phyloP scores from a whole-genome alignment of 2,888 invertebrate species.

The Syrphus vitripennis region DNA sequence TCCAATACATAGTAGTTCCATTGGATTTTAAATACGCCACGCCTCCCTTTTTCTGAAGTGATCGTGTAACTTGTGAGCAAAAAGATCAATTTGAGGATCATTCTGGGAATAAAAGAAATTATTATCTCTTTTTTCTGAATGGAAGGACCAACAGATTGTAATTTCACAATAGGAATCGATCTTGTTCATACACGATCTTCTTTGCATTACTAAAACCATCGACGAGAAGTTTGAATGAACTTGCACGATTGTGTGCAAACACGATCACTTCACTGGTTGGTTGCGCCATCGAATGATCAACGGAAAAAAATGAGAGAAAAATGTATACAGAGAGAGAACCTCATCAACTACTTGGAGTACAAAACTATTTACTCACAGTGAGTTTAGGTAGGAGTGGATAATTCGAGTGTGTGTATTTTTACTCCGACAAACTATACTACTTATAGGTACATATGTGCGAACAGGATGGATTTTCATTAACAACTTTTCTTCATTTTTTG shows the following conservation, averaged over 20 bases:
- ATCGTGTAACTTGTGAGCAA: constrained; percentile 3
- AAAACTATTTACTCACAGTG: background rate
- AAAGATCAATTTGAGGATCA: background rate
- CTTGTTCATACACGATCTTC: background rate
- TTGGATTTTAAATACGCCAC: constrained; percentile 48
- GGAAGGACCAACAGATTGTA: background rate
- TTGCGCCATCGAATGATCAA: background rate
- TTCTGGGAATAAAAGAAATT: background rate
- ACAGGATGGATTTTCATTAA: constrained; percentile 49
- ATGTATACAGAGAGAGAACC: constrained; percentile 28
- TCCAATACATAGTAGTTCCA: constrained; percentile 18
- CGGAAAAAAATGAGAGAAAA: constrained; percentile 2
- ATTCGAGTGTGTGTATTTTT: constrained; percentile 10
- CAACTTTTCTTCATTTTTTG: constrained; percentile 20
- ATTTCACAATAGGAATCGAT: background rate
- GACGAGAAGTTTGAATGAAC: constrained; percentile 4
- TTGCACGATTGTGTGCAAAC: constrained; percentile 35
- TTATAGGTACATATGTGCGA: too few species aligned
- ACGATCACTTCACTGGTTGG: constrained; percentile 57
- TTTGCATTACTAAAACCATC: background rate
- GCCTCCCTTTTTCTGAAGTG: constrained; percentile 29
- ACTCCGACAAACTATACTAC: background rate
- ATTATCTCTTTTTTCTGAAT: constrained; percentile 18
- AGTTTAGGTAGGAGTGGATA: background rate
- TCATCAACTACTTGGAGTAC: background rate